These are phyloP conservation scores for Ladona fulva DNA, from an alignment of 1,140 invertebrate genomes.

Conservation along the genomic window DNA sequence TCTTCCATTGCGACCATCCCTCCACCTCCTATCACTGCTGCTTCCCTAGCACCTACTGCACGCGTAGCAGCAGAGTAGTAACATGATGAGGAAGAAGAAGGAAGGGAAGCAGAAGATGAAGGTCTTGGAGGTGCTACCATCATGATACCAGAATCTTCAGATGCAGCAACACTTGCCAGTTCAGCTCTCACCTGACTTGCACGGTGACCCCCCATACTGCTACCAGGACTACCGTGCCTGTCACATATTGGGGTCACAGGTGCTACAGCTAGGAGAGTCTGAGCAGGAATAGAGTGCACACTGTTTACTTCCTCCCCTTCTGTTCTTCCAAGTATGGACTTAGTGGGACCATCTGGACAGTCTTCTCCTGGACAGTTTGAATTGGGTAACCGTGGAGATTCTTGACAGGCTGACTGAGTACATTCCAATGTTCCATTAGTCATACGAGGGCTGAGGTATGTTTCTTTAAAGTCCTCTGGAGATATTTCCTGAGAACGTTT, in stretches of 20 bases:
- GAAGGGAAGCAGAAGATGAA: background rate
- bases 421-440: background rate
- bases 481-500: constrained; percentile 22
- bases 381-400: background rate
- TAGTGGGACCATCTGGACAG: background rate
- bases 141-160: background rate
- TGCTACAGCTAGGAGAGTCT: background rate
- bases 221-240: background rate
- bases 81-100: background rate
- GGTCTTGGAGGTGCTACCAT: background rate
- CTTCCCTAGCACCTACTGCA: background rate
- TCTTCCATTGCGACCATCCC: background rate
- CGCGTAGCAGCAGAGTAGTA: background rate
- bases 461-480: constrained; percentile 28
- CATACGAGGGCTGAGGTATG: constrained; percentile 19
- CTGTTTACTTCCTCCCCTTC: background rate
- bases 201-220: background rate
- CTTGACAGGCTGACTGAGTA: background rate
- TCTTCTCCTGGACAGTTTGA: background rate
- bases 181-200: background rate
- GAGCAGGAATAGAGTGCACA: background rate
- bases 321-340: background rate
- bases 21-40: background rate
- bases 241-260: background rate
- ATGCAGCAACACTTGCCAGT: background rate